phyloP scores from a whole-genome alignment of 1,140 invertebrate genomes.

The Homalodisca vitripennis region DNA sequence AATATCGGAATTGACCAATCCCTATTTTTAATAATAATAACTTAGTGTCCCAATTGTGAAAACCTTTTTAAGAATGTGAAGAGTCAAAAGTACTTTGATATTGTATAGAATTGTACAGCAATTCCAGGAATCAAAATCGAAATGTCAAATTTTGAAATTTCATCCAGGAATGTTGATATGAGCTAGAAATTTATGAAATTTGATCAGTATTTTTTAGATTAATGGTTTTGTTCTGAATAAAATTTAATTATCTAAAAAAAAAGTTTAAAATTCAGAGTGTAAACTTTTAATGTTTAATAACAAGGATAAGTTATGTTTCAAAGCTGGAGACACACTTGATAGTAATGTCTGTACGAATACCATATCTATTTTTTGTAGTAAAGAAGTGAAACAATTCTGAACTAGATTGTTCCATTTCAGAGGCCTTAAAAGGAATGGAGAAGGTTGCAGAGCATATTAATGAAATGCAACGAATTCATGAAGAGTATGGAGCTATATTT shows the following conservation, averaged over 20 bases:
- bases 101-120: too few relatives aligned
- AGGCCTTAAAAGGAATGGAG: slow-evolving; percentile 94
- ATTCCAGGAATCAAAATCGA: too few relatives aligned
- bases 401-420: slow-evolving; percentile 53
- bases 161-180: too few relatives aligned
- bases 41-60: too few relatives aligned
- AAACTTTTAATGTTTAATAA: not conserved
- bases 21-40: too few relatives aligned
- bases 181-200: too few relatives aligned
- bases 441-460: slow-evolving; percentile 99
- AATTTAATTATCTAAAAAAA: not conserved
- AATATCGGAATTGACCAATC: too few relatives aligned
- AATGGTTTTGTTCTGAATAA: not conserved
- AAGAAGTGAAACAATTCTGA: too few relatives aligned
- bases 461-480: slow-evolving; percentile 99
- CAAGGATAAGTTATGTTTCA: not conserved
- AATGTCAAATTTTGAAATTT: too few relatives aligned
- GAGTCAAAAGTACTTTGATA: too few relatives aligned
- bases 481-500: slow-evolving; percentile 98
- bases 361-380: not conserved
- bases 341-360: not conserved
- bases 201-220: not conserved
- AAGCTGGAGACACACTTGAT: not conserved
- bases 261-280: not conserved
- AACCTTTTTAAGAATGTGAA: too few relatives aligned